phyloP scores from a whole-genome alignment of 2,113 vertebrate species.

The Mixornis gularis region DNA sequence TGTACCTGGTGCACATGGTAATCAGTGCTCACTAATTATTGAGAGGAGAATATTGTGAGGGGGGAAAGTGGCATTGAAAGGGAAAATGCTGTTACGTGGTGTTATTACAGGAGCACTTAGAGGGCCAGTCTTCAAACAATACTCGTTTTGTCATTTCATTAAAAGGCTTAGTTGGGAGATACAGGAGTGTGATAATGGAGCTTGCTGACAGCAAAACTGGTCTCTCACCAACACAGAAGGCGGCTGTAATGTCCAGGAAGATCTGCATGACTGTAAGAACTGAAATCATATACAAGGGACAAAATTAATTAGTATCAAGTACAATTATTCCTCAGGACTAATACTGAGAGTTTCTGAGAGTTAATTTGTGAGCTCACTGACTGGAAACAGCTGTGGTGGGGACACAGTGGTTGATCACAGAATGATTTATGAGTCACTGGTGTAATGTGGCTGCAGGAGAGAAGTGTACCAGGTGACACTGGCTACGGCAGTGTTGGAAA shows the following conservation, averaged over 20 bases:
- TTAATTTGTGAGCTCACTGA: neutral
- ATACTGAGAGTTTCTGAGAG: neutral
- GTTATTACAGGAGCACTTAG: neutral
- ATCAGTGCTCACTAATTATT: neutral
- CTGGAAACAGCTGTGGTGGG: neutral
- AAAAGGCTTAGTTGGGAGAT: neutral
- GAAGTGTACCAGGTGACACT: neutral
- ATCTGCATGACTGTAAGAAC: neutral
- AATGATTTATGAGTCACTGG: neutral
- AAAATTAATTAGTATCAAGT: neutral
- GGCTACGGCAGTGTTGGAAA: neutral
- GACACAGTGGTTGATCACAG: neutral
- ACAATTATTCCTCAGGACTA: neutral
- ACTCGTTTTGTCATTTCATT: neutral
- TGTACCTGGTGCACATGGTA: neutral
- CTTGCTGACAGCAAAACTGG: fast-evolving
- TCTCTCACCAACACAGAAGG: neutral
- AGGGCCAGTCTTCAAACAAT: neutral
- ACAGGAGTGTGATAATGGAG: neutral
- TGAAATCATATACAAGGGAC: neutral
- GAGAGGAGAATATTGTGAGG: neutral
- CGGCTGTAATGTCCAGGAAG: neutral
- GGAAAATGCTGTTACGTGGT: neutral
- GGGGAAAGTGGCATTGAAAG: neutral
- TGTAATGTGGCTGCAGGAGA: neutral